A percentile compares a stretch with the other conserved stretches of the same genome.
Conservation (phyloP, 1,140 invertebrate genomes). For the Drosophila sturtevanti region DNA sequence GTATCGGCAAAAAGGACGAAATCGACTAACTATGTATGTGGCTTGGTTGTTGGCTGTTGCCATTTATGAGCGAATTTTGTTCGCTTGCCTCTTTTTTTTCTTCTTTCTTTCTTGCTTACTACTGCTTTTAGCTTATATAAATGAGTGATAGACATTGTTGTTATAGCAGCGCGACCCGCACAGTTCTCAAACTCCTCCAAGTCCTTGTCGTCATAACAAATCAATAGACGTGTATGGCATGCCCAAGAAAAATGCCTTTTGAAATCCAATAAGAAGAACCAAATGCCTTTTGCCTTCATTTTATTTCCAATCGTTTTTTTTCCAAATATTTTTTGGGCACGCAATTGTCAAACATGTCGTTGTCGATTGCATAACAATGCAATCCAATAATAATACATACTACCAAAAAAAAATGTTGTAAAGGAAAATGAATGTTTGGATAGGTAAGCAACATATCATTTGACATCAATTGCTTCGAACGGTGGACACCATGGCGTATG, state of each 20-base stretch:
- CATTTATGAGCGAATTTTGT: slow-evolving; percentile 50
- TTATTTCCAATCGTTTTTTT: not conserved
- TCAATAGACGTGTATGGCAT: slow-evolving; percentile 62
- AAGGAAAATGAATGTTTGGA: slow-evolving; percentile 18
- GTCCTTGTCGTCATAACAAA: slow-evolving; percentile 63
- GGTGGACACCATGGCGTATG: slow-evolving; percentile 41
- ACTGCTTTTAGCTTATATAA: slow-evolving; percentile 53
- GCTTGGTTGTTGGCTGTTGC: slow-evolving; percentile 31
- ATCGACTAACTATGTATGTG: slow-evolving; percentile 47
- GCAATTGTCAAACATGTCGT: slow-evolving; percentile 54
- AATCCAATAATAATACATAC: slow-evolving; percentile 51
- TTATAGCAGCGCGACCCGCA: slow-evolving; percentile 51
- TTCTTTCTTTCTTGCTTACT: not conserved
- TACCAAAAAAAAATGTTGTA: slow-evolving; percentile 8
- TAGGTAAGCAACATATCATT: slow-evolving; percentile 64
- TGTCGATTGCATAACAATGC: slow-evolving; percentile 68
- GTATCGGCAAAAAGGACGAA: slow-evolving; percentile 6
- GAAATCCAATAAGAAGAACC: slow-evolving; percentile 64
- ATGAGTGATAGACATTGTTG: slow-evolving; percentile 66
- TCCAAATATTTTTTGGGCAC: slow-evolving; percentile 46
- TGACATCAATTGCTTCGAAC: slow-evolving; percentile 60
- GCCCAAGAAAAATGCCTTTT: slow-evolving; percentile 53
- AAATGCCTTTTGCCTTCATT: slow-evolving; percentile 19
- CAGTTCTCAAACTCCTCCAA: not conserved
- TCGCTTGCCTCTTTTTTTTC: not conserved